Evolutionary conservation across 2,888 invertebrate species (phyloP).

Genomic region (Lochmaea crataegi): DNA sequence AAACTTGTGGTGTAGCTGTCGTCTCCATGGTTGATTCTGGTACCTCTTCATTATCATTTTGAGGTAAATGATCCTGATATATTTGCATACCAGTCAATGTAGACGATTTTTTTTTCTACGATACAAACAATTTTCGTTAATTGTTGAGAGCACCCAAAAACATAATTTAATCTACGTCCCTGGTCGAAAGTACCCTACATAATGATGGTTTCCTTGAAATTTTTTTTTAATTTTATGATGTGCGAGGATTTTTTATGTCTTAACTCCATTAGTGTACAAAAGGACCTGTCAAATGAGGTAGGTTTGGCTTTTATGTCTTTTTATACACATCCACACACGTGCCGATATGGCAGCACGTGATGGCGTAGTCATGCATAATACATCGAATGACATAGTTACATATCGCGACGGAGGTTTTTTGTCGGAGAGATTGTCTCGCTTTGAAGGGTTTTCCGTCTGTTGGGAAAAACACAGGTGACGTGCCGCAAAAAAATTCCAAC

Average conservation of each 20-base stretch:
- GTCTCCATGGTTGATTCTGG: no score
- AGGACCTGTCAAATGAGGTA: constrained; percentile 25
- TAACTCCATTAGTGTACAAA: not conserved
- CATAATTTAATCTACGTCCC: no score
- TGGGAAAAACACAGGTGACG: constrained; percentile 28
- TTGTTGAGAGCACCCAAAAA: no score
- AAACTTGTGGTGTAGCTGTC: no score
- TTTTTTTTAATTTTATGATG: no score
- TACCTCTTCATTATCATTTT: no score
- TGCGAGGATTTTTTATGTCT: not conserved
- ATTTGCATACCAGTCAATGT: no score
- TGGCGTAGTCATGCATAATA: constrained; percentile 43
- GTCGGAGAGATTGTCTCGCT: constrained; percentile 22
- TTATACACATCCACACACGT: constrained; percentile 35
- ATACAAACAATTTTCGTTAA: no score
- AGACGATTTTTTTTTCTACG: no score
- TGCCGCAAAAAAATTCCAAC: not conserved
- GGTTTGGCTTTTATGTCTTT: constrained; percentile 12
- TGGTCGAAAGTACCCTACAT: no score
- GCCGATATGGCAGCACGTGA: constrained; percentile 41
- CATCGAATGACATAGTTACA: constrained; percentile 37
- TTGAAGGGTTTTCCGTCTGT: constrained; percentile 16
- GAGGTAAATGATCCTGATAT: no score
- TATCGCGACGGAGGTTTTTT: constrained; percentile 28
- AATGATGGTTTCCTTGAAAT: no score